Conservation (phyloP, 2,888 invertebrate species). For the Cosmia trapezina region DNA sequence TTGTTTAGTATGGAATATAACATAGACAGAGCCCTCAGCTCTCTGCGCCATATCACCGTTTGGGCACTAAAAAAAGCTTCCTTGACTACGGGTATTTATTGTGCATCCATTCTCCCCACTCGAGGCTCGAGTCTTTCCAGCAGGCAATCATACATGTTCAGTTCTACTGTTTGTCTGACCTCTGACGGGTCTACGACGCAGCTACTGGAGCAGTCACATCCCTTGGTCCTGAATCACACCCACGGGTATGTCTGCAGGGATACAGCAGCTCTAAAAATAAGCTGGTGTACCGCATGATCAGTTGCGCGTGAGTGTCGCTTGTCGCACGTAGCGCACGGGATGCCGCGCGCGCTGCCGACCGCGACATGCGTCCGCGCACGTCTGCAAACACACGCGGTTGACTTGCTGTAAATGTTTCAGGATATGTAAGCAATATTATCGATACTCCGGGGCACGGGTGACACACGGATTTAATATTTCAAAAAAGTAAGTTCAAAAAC, state of each 20-base stretch:
- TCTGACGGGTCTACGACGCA: not conserved
- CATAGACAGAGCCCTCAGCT: too few relatives aligned
- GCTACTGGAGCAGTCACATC: not conserved
- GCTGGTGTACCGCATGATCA: slow-evolving; percentile 36
- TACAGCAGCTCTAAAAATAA: slow-evolving; percentile 12
- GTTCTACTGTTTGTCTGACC: not conserved
- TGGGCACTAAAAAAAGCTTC: not conserved
- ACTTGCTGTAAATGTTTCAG: slow-evolving; percentile 32
- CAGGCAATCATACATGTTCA: too few relatives aligned
- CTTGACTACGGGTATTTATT: not conserved
- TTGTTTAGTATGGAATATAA: too few relatives aligned
- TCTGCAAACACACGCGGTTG: slow-evolving; percentile 18
- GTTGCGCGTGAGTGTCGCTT: slow-evolving; percentile 62
- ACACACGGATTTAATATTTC: too few relatives aligned
- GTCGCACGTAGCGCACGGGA: slow-evolving; percentile 58
- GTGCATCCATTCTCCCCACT: too few relatives aligned
- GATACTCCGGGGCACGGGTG: too few relatives aligned
- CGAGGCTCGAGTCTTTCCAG: too few relatives aligned
- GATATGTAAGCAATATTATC: slow-evolving; percentile 26
- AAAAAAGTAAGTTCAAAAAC: too few relatives aligned
- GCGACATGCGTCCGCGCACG: slow-evolving; percentile 57
- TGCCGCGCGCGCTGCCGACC: slow-evolving; percentile 70
- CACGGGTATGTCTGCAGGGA: not conserved
- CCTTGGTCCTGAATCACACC: too few relatives aligned
- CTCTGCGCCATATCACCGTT: not conserved